Percentiles rank a stretch among this genome's conserved stretches.
Conservation (phyloP, 2,888 invertebrate species). For the Orthosia cruda region DNA sequence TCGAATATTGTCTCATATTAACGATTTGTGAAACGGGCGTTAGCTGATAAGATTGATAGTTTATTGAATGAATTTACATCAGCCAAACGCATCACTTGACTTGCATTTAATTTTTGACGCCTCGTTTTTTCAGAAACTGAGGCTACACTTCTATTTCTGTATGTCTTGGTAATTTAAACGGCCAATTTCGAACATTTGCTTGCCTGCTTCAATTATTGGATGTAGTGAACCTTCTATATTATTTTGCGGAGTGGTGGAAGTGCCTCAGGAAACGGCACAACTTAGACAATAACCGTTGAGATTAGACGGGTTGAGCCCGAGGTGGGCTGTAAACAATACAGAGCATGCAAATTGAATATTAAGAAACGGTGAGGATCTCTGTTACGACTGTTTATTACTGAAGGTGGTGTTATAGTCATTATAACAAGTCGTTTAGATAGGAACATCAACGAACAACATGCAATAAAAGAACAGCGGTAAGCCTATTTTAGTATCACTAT, state of each 20-base stretch:
- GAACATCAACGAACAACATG: not conserved
- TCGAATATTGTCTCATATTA: no score
- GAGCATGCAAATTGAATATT: constrained; percentile 68
- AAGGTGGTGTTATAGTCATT: not conserved
- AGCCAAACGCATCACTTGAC: no score
- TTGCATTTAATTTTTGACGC: no score
- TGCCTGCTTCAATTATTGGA: not conserved
- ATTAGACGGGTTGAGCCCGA: constrained; percentile 69
- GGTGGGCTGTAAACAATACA: constrained; percentile 68
- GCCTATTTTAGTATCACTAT: not conserved
- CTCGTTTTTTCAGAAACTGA: no score
- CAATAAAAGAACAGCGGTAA: not conserved
- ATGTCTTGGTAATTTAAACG: no score
- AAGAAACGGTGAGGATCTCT: constrained; percentile 40
- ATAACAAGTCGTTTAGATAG: not conserved
- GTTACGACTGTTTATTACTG: constrained; percentile 14
- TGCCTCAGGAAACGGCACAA: constrained; percentile 78
- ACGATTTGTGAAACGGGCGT: no score
- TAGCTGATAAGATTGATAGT: no score
- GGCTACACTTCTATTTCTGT: no score
- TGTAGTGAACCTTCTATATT: constrained; percentile 27
- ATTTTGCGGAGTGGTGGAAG: constrained; percentile 6
- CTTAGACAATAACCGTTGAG: constrained; percentile 83
- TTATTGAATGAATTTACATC: no score
- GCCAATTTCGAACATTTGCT: no score